Evolutionary conservation across 2,797 vertebrate genomes (phyloP).

Genomic region (Odontamblyopus rebecca): DNA sequence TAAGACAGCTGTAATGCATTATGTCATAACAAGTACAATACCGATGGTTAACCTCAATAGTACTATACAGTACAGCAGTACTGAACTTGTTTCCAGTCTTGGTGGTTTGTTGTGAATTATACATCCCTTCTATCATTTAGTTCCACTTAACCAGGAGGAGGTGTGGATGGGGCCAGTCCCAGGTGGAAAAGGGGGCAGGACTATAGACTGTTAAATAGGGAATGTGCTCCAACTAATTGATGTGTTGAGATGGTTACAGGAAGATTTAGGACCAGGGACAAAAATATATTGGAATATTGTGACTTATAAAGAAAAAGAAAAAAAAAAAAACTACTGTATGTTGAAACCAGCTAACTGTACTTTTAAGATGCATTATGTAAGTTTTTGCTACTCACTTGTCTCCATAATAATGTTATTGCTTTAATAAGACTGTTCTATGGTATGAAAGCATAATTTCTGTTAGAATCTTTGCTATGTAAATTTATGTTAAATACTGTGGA

Average conservation of each 20-base stretch:
- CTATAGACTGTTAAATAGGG: background rate
- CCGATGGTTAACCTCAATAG: background rate
- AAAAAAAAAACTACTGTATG: too few relatives aligned
- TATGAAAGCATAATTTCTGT: too few relatives aligned
- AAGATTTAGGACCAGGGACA: background rate
- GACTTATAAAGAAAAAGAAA: too few relatives aligned
- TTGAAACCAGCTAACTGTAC: background rate
- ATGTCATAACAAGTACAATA: background rate
- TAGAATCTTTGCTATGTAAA: too few relatives aligned
- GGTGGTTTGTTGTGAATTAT: slow-evolving; percentile 10
- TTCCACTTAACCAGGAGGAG: slow-evolving; percentile 2
- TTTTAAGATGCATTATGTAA: background rate
- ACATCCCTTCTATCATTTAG: slow-evolving; percentile 3
- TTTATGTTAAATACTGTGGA: too few relatives aligned
- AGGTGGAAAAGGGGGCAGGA: slow-evolving; percentile 7
- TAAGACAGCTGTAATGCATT: background rate
- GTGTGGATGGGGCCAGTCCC: background rate
- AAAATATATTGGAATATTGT: too few relatives aligned
- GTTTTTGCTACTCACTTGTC: background rate
- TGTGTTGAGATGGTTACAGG: background rate
- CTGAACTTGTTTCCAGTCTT: background rate
- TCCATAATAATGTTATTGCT: background rate
- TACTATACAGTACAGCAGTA: background rate
- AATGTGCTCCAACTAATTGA: background rate
- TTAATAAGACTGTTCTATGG: background rate